Percentiles rank a stretch among this genome's conserved stretches.
Evolutionary conservation across 2,113 vertebrate species (phyloP).

Genomic region (Corythornis madagascariensis): DNA sequence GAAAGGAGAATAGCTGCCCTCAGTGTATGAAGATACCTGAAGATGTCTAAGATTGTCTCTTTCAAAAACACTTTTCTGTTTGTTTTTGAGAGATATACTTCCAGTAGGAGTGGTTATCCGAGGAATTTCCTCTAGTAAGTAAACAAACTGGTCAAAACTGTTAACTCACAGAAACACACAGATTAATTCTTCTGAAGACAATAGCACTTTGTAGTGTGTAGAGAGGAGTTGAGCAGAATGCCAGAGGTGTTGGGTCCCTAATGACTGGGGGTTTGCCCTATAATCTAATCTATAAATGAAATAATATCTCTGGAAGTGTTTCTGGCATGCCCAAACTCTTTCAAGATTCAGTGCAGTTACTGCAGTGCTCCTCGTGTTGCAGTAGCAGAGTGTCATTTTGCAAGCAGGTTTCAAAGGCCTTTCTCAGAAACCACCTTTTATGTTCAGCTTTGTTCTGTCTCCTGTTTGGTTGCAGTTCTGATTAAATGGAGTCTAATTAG

Average conservation of each 20-base stretch:
- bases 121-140: neutral
- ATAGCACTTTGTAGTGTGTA: neutral
- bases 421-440: neutral
- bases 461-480: neutral
- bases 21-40: neutral
- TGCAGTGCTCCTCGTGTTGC: neutral
- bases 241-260: neutral
- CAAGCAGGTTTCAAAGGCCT: neutral
- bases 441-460: neutral
- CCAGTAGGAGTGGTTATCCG: neutral
- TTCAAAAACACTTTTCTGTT: neutral
- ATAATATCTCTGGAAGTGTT: neutral
- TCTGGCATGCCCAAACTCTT: neutral
- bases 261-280: neutral
- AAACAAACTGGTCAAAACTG: neutral
- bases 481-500: neutral
- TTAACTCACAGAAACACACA: neutral
- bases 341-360: neutral
- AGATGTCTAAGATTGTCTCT: neutral
- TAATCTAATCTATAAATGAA: neutral
- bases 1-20: neutral
- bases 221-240: neutral
- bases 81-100: neutral
- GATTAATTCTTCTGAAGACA: neutral
- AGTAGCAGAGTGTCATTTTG: neutral